Percentiles rank a stretch among this genome's conserved stretches.
phyloP scores from a whole-genome alignment of 2,888 invertebrate genomes.

The Synergus japonicus region DNA sequence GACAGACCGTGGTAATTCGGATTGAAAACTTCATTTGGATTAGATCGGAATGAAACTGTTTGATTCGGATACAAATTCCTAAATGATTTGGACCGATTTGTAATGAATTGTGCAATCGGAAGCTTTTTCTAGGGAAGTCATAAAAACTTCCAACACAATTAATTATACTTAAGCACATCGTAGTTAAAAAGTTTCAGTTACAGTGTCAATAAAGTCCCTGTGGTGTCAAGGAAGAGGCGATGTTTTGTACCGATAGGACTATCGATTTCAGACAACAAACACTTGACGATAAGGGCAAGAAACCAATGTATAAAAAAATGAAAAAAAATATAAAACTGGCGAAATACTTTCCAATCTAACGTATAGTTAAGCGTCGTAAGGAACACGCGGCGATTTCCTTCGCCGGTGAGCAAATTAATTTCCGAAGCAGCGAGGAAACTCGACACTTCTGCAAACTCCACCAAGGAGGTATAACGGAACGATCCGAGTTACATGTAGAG shows the following conservation, averaged over 20 bases:
- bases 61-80: too few relatives aligned
- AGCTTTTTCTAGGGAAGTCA: not conserved
- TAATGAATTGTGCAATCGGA: too few relatives aligned
- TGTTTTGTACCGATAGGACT: slow-evolving; percentile 61
- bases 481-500: slow-evolving; percentile 49
- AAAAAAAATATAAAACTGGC: slow-evolving; percentile 45
- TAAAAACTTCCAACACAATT: not conserved
- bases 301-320: slow-evolving; percentile 43
- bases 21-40: too few relatives aligned
- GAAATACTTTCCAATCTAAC: slow-evolving; percentile 57
- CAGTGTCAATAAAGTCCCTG: slow-evolving; percentile 64
- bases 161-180: not conserved
- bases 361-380: slow-evolving; percentile 51
- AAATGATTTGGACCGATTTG: too few relatives aligned
- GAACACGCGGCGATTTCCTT: slow-evolving; percentile 57
- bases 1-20: too few relatives aligned
- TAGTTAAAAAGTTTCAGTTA: slow-evolving; percentile 59
- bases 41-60: too few relatives aligned
- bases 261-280: slow-evolving; percentile 58
- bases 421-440: slow-evolving; percentile 59
- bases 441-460: slow-evolving; percentile 55
- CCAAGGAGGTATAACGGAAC: slow-evolving; percentile 55
- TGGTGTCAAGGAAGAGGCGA: slow-evolving; percentile 53
- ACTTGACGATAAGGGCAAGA: slow-evolving; percentile 54
- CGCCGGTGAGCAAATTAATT: slow-evolving; percentile 60